Base-by-base conservation (phyloP, 1,140 invertebrate species). In the Thaumetopoea pityocampa region DNA sequence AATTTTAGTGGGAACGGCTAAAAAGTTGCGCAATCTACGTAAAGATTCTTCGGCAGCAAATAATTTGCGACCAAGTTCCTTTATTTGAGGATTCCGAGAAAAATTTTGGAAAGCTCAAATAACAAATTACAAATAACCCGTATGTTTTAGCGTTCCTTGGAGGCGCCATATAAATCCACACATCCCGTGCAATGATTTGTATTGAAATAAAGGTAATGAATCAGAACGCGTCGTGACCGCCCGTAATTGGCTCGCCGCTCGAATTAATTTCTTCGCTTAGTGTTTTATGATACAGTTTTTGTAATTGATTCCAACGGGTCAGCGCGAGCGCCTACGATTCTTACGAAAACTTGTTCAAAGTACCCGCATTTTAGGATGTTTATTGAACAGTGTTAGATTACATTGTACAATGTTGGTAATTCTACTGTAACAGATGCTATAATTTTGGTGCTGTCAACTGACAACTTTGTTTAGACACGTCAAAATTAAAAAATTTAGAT, bases 191-290 rank as follows among this genome's bases (percentile, higher is more conserved):
- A 41, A 69, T 76, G 67, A 76, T 69, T 72, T 74, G 74, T 62
- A 46, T 55, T 37, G 54, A 58, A 70, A 67, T 66, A 67, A 70
- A 57, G 44, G 50, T 61, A 66, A 66, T 80, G 76, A 80, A 80
- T 80, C 68, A 76, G 45, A 51, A 43, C 49, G 52, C 67, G 47
- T 77, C 77, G 77, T 81, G 77, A 81, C 73, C 49, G 55, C 47
- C 48, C 53, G 70, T 81, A 81, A 81, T 81, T 81, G 77, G 69
- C 62, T 68, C 54, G 65, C 66, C 69, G 68, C 70, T 78, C 71
- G 73, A 77, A 77, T 81, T 78, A 73, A 76, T 72, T 67, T 64
- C 71, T 73, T 65, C 63, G 61, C 55, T 63, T 58, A 67, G 51
- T 78, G 63, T 59, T 74, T 73, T 78, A 81, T 67, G 65, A 47